Base-by-base conservation (phyloP, 2,888 invertebrate species). In the Drosophila trichaetosa region DNA sequence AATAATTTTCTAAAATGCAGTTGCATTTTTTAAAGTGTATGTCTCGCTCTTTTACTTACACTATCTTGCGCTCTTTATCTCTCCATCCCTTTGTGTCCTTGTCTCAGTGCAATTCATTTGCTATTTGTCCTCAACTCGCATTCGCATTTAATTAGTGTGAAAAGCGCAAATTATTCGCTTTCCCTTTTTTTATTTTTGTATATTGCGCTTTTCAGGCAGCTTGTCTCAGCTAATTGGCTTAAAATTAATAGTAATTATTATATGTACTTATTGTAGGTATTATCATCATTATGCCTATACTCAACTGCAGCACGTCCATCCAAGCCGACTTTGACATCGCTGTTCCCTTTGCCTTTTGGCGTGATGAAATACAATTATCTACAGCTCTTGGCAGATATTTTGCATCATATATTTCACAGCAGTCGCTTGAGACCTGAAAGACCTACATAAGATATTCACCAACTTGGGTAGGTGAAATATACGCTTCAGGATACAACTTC, bases 61-160 rank as follows among this genome's bases (percentile, higher is more conserved):
- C 38, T 4, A 13, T 13, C 27, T 34, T n/a, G 54, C 56, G 59
- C 24, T 18, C 24, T 46, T 59, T 64, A 51, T 58, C 27, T 60
- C 64, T 52, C 54, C 49, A 24, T 58, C 49, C 51, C 63, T 60
- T 21, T 46, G 64, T 65, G 38, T 69, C 48, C 65, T 63, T 67
- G 60, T 63, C 72, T 67, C 80, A 70, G 68, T 76, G 82, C 77
- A 76, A 87, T 82, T 79, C 76, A 80, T 82, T 90, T 86, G 78
- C 78, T 69, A 74, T 75, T 76, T 38, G 56, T 38, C 56, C 76
- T 82, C 79, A 72, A 72, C 64, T 64, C 73, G 78, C 83, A 84
- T 90, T 86, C 82, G 84, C 84, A 85, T 90, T 91, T 91, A 91
- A 90, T 91, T 91, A 90, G 87, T 83, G 88, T 90, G 87, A 89